These are phyloP conservation scores for Plutomurus gul DNA, from an alignment of 1,140 invertebrate species.

Conservation along the genomic window DNA sequence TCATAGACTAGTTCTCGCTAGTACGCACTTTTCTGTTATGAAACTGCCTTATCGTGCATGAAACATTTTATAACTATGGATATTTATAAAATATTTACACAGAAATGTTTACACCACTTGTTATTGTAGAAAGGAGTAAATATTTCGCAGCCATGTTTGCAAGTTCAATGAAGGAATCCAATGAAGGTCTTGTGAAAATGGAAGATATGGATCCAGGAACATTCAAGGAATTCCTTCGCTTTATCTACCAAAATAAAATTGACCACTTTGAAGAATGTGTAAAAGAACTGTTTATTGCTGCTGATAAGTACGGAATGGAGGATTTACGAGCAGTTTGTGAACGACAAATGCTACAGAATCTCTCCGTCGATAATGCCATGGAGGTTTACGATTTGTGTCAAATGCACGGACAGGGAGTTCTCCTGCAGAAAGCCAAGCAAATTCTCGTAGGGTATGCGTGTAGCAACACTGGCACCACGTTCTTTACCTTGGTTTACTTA, in stretches of 20 bases:
- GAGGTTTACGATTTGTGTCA: slow-evolving; percentile 44
- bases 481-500: no score
- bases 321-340: slow-evolving; percentile 41
- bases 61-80: no score
- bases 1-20: slow-evolving; percentile 38
- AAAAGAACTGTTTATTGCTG: slow-evolving; percentile 32
- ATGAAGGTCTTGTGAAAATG: slow-evolving; percentile 35
- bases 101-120: background rate
- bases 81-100: background rate
- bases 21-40: background rate
- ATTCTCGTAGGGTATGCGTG: slow-evolving; percentile 41
- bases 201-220: slow-evolving; percentile 24
- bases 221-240: slow-evolving; percentile 41
- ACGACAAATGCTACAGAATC: slow-evolving; percentile 17
- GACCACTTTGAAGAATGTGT: slow-evolving; percentile 27
- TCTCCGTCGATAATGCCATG: slow-evolving; percentile 39
- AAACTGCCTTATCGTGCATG: no score
- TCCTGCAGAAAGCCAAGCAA: slow-evolving; percentile 32
- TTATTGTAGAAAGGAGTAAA: slow-evolving; percentile 23
- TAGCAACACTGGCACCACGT: background rate
- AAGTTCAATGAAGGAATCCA: slow-evolving; percentile 15
- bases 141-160: slow-evolving; percentile 39
- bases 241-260: slow-evolving; percentile 41
- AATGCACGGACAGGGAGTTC: slow-evolving; percentile 30
- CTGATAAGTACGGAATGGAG: slow-evolving; percentile 45